Conservation (phyloP, 1,140 invertebrate species). For the Gryllus bimaculatus region DNA sequence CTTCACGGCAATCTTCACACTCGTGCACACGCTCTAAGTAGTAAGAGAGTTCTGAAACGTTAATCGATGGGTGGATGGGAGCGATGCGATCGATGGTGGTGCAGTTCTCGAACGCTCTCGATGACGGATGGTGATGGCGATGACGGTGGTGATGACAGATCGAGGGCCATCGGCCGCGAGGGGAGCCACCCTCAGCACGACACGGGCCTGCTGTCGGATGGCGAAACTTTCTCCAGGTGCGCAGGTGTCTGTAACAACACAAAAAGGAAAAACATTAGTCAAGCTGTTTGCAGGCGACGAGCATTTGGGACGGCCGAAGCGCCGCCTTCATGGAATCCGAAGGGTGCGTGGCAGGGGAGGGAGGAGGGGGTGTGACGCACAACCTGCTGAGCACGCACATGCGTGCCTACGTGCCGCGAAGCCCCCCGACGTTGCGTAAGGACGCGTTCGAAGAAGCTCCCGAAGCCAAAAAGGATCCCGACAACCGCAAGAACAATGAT, state of each 20-base stretch:
- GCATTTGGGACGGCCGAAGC: no score
- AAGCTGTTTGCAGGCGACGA: neutral
- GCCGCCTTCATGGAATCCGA: no score
- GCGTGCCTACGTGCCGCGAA: no score
- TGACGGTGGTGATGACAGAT: conserved; percentile 13
- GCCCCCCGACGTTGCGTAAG: no score
- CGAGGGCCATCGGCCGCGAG: neutral
- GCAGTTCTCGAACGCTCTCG: neutral
- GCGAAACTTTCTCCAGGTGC: conserved; percentile 20
- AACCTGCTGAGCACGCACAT: no score
- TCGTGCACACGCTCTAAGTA: neutral
- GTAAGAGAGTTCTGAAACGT: neutral
- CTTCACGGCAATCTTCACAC: neutral
- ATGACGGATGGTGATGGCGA: neutral
- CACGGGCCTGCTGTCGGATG: conserved; percentile 20
- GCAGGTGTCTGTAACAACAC: conserved; percentile 19
- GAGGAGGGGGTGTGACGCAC: no score
- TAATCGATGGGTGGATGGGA: neutral
- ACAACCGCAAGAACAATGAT: no score
- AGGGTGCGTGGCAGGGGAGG: no score
- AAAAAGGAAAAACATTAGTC: conserved; percentile 9
- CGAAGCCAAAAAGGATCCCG: no score
- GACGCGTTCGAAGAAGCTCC: no score
- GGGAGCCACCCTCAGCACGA: conserved; percentile 16
- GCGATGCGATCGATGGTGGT: neutral